Conservation (phyloP, 2,113 vertebrate species). For the Nicator chloris region DNA sequence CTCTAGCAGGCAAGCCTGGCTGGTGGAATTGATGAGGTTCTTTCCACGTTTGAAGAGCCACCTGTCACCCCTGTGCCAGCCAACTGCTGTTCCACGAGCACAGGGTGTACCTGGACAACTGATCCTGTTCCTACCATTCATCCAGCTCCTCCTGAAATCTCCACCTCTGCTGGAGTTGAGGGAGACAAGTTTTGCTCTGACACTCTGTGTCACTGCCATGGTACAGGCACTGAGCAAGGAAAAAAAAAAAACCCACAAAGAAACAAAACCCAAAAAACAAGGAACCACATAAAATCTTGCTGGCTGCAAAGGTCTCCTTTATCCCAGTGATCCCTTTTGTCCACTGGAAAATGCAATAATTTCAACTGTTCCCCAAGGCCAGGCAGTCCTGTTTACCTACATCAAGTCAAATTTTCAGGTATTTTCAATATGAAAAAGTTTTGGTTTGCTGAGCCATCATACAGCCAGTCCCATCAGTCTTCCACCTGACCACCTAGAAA, state of each 20-base stretch:
- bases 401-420: neutral
- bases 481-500: neutral
- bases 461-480: neutral
- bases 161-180: fast-evolving
- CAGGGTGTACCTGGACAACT: fast-evolving
- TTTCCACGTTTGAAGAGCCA: neutral
- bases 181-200: neutral
- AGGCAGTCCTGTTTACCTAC: neutral
- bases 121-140: neutral
- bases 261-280: neutral
- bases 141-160: neutral
- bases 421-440: neutral
- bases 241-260: neutral
- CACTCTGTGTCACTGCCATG: fast-evolving
- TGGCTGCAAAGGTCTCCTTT: neutral
- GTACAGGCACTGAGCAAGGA: too few relatives aligned
- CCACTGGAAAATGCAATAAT: neutral
- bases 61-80: neutral
- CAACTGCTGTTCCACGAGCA: neutral
- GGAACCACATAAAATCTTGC: neutral
- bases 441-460: neutral
- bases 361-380: neutral
- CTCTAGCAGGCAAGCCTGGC: neutral
- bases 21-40: neutral
- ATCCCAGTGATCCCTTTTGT: neutral